These are phyloP conservation scores for Cecropterus lyciades DNA, from an alignment of 1,140 invertebrate genomes.

Conservation along the genomic window DNA sequence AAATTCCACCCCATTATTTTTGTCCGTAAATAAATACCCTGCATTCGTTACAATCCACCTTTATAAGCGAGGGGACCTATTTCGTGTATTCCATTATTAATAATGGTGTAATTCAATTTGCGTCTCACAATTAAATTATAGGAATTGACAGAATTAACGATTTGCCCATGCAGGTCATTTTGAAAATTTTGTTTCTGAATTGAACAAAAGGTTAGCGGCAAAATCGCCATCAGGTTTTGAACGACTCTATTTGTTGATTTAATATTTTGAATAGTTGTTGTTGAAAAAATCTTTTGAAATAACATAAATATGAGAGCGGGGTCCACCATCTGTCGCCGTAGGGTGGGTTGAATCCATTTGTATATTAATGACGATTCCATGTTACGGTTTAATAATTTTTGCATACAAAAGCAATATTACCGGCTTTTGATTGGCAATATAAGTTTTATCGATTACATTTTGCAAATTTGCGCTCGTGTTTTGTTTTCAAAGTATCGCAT, in stretches of 20 bases:
- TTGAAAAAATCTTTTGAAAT: constrained; percentile 48
- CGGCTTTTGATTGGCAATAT: constrained; percentile 27
- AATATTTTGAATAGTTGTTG: constrained; percentile 49
- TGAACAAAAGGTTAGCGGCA: constrained; percentile 44
- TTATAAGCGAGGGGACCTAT: background rate
- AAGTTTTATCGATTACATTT: constrained; percentile 27
- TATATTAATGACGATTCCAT: constrained; percentile 61
- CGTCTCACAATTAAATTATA: background rate
- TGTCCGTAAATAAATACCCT: no score
- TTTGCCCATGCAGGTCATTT: constrained; percentile 43
- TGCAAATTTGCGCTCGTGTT: constrained; percentile 11
- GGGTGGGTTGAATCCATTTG: constrained; percentile 54
- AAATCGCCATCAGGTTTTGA: constrained; percentile 46
- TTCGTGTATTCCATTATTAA: background rate
- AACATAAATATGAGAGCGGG: constrained; percentile 55
- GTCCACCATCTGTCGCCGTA: constrained; percentile 64
- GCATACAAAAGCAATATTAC: constrained; percentile 39
- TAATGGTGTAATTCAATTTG: constrained; percentile 11
- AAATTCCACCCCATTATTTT: no score
- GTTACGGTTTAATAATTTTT: constrained; percentile 51
- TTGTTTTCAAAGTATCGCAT: background rate
- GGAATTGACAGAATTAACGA: constrained; percentile 14
- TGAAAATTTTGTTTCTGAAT: constrained; percentile 27
- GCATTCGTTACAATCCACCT: no score
- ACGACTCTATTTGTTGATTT: constrained; percentile 48